phyloP scores from a whole-genome alignment of 1,140 invertebrate genomes.

The Caerostris extrusa region DNA sequence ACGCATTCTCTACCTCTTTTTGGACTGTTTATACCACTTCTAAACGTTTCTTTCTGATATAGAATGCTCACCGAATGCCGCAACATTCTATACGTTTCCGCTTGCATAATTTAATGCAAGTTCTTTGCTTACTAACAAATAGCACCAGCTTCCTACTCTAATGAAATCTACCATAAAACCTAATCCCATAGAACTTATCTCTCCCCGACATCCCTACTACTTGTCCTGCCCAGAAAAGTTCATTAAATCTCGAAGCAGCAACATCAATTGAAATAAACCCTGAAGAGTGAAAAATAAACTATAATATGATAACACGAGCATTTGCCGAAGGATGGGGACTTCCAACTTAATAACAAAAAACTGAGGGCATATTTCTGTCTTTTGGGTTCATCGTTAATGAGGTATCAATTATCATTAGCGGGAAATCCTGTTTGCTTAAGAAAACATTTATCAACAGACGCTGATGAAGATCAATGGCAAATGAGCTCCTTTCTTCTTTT shows the following conservation, averaged over 20 bases:
- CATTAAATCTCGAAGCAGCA: slow-evolving; percentile 70
- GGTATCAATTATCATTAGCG: slow-evolving; percentile 76
- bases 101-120: too few relatives aligned
- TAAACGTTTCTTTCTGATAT: too few relatives aligned
- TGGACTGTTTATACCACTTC: too few relatives aligned
- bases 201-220: background rate
- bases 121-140: too few relatives aligned
- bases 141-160: background rate
- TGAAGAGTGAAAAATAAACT: slow-evolving; percentile 16
- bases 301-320: too few relatives aligned
- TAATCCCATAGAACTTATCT: background rate
- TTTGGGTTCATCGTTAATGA: slow-evolving; percentile 45
- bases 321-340: background rate
- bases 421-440: slow-evolving; percentile 65
- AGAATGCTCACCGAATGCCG: too few relatives aligned
- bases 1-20: too few relatives aligned
- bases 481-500: background rate
- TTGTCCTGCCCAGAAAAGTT: slow-evolving; percentile 26
- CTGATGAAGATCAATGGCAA: slow-evolving; percentile 50
- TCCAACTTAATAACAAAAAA: slow-evolving; percentile 70
- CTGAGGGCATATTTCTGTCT: slow-evolving; percentile 70
- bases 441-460: slow-evolving; percentile 68
- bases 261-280: slow-evolving; percentile 52
- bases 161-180: slow-evolving; percentile 5
- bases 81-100: too few relatives aligned